Evolutionary conservation across 2,113 vertebrate species (phyloP), one percentile per base, ranked within the genome.

Genomic region (Pao palembangensis): DNA sequence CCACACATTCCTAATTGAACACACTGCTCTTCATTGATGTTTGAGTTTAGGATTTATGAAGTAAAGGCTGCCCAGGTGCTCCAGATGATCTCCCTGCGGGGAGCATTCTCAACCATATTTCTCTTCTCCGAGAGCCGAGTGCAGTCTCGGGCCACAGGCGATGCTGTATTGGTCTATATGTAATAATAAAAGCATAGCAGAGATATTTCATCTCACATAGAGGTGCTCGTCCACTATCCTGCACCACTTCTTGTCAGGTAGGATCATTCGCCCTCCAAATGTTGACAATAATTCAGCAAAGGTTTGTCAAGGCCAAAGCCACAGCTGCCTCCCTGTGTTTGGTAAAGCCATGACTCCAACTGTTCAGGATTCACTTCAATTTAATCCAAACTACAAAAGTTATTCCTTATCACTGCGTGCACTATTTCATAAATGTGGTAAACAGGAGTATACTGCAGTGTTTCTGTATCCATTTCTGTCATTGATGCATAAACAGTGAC

Each of bases 231-330:
- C 55, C 44, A 58, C 58, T 58, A 55, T 58, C 53, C 64, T 58
- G 25, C 23, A 62, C 65, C 16, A 48, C 44, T 57, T 62, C 51
- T 69, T 58, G 31, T 41, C 69, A 3, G 4, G 28, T 20, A 42
- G 49, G 71, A 80, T 83, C 66, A 76, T 58, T 76, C 55, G 66
- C 70, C 62, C 63, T 70, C 46, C 71, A 64, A 77, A 73, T 68
- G 52, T 65, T 65, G 74, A 75, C 50, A 58, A 79, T 28, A 28
- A 38, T 38, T 38, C 34, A 73, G 41, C 51, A 65, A 56, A 48
- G 55, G 69, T 60, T 34, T 2, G 4, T 67, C 59, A 73, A 72
- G 65, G 64, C 58, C 59, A 73, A 72, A 62, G 64, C 58, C 44
- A 55, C 51, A 21, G 15, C 47, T 58, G 51, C 41, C 49, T 53